A percentile compares a stretch with the other conserved stretches of the same genome.
Conservation (phyloP, 2,113 vertebrate species). For the Psettodes erumei region DNA sequence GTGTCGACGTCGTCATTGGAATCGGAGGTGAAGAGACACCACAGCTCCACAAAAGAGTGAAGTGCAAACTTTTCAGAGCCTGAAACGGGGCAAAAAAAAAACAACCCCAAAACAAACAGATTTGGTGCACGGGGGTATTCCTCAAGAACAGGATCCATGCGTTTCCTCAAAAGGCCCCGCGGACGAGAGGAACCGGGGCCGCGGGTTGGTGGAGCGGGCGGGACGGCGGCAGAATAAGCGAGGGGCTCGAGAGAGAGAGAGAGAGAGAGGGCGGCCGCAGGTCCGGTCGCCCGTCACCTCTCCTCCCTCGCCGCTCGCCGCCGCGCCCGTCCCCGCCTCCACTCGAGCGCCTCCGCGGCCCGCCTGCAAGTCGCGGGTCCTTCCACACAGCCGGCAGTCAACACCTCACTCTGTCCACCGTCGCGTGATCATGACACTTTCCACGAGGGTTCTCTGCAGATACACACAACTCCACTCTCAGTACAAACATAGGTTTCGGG, state of each 20-base stretch:
- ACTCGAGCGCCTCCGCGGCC: conserved; percentile 5
- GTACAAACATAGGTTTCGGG: conserved; percentile 85
- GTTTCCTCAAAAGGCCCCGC: conserved; percentile 28
- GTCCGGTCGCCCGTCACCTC: conserved; percentile 83
- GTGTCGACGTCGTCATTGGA: not conserved
- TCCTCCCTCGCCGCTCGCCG: conserved; percentile 9
- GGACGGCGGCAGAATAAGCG: not conserved
- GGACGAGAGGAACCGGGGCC: not conserved
- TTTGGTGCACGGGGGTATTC: conserved; percentile 10
- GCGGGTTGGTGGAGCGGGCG: not conserved
- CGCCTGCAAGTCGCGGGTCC: conserved; percentile 81
- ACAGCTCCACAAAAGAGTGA: not conserved
- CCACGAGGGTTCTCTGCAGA: conserved; percentile 51
- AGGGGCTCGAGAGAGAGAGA: not conserved
- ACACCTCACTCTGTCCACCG: conserved; percentile 74
- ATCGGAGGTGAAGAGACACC: too few species aligned
- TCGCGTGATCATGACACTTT: conserved; percentile 67
- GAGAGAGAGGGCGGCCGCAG: conserved; percentile 85
- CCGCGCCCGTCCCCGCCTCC: conserved; percentile 4
- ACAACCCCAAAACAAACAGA: not conserved
- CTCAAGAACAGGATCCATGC: conserved; percentile 14
- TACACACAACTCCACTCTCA: conserved; percentile 78
- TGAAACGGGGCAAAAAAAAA: too few species aligned
- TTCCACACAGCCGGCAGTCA: conserved; percentile 88
- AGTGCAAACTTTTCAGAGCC: conserved; percentile 12